Evolutionary conservation across 2,888 invertebrate genomes (phyloP).

Genomic region (Leptarthrus brevirostris): DNA sequence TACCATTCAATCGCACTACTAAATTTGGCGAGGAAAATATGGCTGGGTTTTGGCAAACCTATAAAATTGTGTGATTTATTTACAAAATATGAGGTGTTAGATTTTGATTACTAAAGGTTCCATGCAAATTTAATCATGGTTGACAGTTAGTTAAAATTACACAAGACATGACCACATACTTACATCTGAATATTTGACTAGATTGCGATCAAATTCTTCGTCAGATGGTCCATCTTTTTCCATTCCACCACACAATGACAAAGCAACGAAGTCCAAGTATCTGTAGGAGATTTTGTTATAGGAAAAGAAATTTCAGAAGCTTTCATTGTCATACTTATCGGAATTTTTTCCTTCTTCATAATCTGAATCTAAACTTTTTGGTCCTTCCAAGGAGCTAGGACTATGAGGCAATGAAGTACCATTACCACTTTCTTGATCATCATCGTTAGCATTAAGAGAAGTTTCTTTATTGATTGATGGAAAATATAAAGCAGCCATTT

Average conservation of each 20-base stretch:
- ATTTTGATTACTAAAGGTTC: neutral
- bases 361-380: slow-evolving; percentile 84
- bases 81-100: slow-evolving; percentile 39
- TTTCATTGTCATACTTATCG: slow-evolving; percentile 67
- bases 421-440: slow-evolving; percentile 96
- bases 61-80: slow-evolving; percentile 53
- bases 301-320: neutral
- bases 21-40: slow-evolving; percentile 83
- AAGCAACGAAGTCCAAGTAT: slow-evolving; percentile 73
- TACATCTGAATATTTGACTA: slow-evolving; percentile 69
- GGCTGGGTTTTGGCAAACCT: slow-evolving; percentile 77
- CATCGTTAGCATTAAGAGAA: slow-evolving; percentile 71
- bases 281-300: slow-evolving; percentile 58
- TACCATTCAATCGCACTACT: slow-evolving; percentile 86
- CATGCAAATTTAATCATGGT: slow-evolving; percentile 11
- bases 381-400: slow-evolving; percentile 87
- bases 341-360: slow-evolving; percentile 80
- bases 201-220: slow-evolving; percentile 73
- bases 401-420: slow-evolving; percentile 96
- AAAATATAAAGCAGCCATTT: slow-evolving; percentile 89
- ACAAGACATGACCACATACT: slow-evolving; percentile 55
- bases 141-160: neutral
- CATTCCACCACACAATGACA: slow-evolving; percentile 82
- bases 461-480: slow-evolving; percentile 67
- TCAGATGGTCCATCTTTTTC: slow-evolving; percentile 71